Conservation (phyloP, 2,797 vertebrate species). For the Alcedo quadribrachys region DNA sequence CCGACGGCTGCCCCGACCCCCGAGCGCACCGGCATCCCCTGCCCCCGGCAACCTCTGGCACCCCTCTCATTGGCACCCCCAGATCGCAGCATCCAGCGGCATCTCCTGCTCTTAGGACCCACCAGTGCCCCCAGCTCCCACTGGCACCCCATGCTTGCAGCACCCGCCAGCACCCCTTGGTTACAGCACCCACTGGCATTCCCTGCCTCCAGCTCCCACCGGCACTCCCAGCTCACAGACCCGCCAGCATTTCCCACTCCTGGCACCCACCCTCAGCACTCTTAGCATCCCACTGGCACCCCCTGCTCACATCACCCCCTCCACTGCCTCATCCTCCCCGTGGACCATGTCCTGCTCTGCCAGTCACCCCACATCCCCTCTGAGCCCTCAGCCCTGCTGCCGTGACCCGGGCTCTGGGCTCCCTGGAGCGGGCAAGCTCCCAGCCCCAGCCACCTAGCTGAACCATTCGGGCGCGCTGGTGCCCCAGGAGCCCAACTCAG, state of each 20-base stretch:
- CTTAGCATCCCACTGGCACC: too few species aligned
- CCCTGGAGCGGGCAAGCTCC: background rate
- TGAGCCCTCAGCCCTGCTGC: background rate
- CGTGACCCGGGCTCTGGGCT: background rate
- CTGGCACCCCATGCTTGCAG: background rate
- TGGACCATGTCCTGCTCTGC: background rate
- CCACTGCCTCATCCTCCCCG: accelerated
- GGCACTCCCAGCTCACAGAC: too few species aligned
- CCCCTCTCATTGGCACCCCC: background rate
- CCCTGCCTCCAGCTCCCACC: too few species aligned
- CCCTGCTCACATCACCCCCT: background rate
- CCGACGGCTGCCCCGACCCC: background rate
- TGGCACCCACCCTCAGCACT: too few species aligned
- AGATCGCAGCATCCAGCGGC: too few species aligned
- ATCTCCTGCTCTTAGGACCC: background rate
- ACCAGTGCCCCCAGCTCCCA: background rate
- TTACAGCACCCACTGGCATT: background rate
- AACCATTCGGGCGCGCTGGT: background rate
- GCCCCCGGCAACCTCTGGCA: background rate
- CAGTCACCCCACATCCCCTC: background rate
- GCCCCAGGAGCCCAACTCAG: accelerated
- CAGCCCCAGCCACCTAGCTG: background rate
- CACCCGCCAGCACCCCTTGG: background rate
- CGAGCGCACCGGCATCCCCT: background rate
- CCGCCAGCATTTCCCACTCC: too few species aligned